Evolutionary conservation across 2,113 vertebrate genomes (phyloP).

Genomic region (Trematocara macrostoma): DNA sequence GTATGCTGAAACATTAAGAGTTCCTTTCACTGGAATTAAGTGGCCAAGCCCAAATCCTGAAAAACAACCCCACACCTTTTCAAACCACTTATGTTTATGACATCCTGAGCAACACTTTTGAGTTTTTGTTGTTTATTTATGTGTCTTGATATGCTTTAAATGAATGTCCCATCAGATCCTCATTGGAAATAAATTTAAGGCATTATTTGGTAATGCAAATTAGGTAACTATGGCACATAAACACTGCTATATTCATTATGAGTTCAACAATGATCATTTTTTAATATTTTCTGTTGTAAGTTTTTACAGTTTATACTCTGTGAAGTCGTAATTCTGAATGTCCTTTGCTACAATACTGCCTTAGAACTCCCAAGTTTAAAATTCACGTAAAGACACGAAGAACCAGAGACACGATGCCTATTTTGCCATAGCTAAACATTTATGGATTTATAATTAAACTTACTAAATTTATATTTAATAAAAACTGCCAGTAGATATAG

Average conservation of each 20-base stretch:
- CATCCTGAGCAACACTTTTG: not conserved
- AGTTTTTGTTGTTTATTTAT: not conserved
- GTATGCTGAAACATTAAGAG: not conserved
- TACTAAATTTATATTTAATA: not conserved
- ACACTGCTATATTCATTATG: not conserved
- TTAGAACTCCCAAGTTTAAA: not conserved
- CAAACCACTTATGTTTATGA: not conserved
- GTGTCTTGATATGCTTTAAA: not conserved
- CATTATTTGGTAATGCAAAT: not conserved
- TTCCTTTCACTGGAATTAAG: not conserved
- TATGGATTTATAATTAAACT: not conserved
- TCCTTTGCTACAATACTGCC: not conserved
- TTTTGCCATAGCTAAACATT: not conserved
- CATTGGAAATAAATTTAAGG: not conserved
- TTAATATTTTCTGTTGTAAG: not conserved
- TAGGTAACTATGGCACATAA: not conserved
- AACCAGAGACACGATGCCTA: not conserved
- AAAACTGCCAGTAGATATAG: not conserved
- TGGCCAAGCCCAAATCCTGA: not conserved
- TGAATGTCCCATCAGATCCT: not conserved
- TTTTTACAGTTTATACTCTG: not conserved
- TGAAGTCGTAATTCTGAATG: not conserved
- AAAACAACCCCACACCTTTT: not conserved
- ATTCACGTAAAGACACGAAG: not conserved
- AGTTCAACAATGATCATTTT: not conserved